A percentile compares a stretch with the other conserved stretches of the same genome.
Evolutionary conservation across 1,140 invertebrate genomes (phyloP).

Genomic region (Andrena cerasifolii): DNA sequence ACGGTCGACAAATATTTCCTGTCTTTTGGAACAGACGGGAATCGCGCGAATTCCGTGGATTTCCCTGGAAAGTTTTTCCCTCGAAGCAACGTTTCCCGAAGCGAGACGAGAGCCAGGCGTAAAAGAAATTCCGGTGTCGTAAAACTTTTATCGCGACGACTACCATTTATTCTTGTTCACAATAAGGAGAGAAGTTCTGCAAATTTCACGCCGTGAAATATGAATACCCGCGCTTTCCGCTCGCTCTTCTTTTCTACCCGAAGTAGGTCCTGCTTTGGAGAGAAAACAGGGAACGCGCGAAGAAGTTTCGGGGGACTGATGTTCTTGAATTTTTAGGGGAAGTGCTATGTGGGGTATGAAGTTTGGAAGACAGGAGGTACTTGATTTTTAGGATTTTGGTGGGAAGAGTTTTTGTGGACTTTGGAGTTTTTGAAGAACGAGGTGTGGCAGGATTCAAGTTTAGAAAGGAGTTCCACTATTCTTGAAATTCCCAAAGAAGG

Average conservation of each 20-base stretch:
- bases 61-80: not conserved
- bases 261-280: not conserved
- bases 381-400: no score
- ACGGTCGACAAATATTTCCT: not conserved
- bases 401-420: no score
- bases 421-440: no score
- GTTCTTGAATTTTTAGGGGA: no score
- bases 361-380: no score
- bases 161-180: slow-evolving; percentile 19
- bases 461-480: no score
- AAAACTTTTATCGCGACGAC: slow-evolving; percentile 30
- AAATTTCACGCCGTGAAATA: slow-evolving; percentile 14
- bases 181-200: slow-evolving; percentile 14
- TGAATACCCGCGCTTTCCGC: not conserved
- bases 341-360: no score
- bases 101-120: not conserved
- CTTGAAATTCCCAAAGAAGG: no score
- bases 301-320: not conserved
- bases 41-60: not conserved
- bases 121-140: not conserved
- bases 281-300: not conserved
- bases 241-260: not conserved
- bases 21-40: no score
- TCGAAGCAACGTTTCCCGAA: not conserved
- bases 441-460: no score